Evolutionary conservation across 2,888 invertebrate genomes (phyloP), one percentile per base, ranked within the genome.

Genomic region (Hymenopus coronatus): DNA sequence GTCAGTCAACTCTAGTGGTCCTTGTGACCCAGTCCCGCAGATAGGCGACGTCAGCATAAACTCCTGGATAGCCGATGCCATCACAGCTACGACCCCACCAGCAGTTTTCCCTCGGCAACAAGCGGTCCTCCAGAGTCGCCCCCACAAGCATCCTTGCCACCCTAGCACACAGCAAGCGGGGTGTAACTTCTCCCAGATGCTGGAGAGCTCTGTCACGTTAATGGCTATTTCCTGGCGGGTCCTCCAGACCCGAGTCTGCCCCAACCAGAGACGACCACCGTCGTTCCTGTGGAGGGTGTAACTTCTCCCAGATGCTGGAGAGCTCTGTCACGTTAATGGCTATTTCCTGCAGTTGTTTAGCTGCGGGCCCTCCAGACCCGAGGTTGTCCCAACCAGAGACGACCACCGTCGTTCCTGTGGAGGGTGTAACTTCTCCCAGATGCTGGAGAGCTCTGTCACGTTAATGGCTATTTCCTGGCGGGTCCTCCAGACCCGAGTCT

Each of bases 71-170:
- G 0, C 54, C 0, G 20, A 1, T 70, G 1, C 20, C 54, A 25
- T 20, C 54, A 25, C 54, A 70, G 8, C 54, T 20, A 8, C 20
- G 54, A 20, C 54, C 54, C 54, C 54, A 70, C 54, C 4, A 70
- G 54, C 54, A 4, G 20, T 27, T 94, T 93, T 1, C 94, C 92
- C 92, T 95, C 93, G 92, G 97, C 97, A 3, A 97, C 96, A 0
- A 97, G 93, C 0, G 97, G 97, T 0, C 97, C 97, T 0, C 97
- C 97, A 0, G 96, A 96, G 92, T 97, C 97, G 0, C 97, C 97
- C 12, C 96, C 95, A 91, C 97, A 97, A 0, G 97, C 96, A 92
- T 97, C 97, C 0, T 96, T 95, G 0, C 97, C 97, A 0, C 97
- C 0, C 97, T 97, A 40, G 97, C 97, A 93, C 97, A 98, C 20